Evolutionary conservation across 2,113 vertebrate genomes (phyloP), one percentile per base, ranked within the genome.

Genomic region (Dicentrarchus labrax): DNA sequence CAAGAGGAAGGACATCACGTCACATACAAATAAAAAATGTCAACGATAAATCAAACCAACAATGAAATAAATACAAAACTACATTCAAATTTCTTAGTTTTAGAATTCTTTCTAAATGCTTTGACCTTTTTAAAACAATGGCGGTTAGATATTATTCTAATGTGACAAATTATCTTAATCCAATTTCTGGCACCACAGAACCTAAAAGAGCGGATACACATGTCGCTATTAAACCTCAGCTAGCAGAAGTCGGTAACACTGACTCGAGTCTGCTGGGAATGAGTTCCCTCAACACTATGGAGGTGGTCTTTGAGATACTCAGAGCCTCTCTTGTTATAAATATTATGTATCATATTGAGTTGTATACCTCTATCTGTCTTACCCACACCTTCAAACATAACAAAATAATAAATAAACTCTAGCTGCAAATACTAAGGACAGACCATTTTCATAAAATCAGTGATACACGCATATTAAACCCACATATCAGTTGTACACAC

Each of bases 401-500:
- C 54, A 19, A 51, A 4, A 74, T 70, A 3, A 30, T 30, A 30
- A 30, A 30, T 30, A 30, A 30, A 30, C 38, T 76, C 30, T 19
- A n/a, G 30, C 30, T n/a, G 43, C 43, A 69, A 81, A 84, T 11
- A 53, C 64, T 64, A 45, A 84, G 57, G 38, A 41, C 22, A 6
- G 38, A 22, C 21, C 41, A 36, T 90, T 67, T 88, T 84, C 65
- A 84, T 48, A 16, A 78, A 83, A 83, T 48, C 39, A 67, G n/a
- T 22, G 73, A 69, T 74, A 75, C 70, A 45, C 6, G 36, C 66
- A 61, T 65, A 72, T 84, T 90, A 53, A 91, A 80, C 78, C 64
- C 71, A 82, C 74, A 87, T 77, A 85, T 86, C 86, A 83, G 70
- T 68, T 45, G n/a, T 36, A 38, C 11, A 16, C 86, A 86, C 69